phyloP scores from a whole-genome alignment of 2,797 vertebrate species.

The Luscinia luscinia region DNA sequence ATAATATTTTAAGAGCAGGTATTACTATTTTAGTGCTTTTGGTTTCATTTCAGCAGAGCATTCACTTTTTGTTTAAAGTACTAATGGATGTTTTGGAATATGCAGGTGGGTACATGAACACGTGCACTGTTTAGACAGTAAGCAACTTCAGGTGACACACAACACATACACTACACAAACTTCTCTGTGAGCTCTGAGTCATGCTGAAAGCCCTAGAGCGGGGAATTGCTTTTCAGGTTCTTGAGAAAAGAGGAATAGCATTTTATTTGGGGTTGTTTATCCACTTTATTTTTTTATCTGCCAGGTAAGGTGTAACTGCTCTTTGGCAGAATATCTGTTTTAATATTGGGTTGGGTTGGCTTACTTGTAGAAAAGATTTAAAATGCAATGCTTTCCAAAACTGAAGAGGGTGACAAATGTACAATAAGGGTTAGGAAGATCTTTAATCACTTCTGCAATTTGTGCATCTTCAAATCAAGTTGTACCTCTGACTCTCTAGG shows the following conservation, averaged over 20 bases:
- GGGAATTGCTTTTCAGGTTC: background rate
- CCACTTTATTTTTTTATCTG: background rate
- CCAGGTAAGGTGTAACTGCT: background rate
- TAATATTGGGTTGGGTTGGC: background rate
- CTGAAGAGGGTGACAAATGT: background rate
- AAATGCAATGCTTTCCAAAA: background rate
- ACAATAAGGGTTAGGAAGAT: background rate
- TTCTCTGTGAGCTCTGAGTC: background rate
- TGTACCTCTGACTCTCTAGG: conserved; percentile 71
- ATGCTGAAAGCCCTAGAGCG: background rate
- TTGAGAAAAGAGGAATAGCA: background rate
- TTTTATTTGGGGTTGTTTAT: background rate
- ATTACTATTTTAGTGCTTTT: background rate
- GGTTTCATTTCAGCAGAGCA: background rate
- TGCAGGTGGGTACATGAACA: background rate
- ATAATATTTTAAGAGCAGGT: background rate
- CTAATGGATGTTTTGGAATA: background rate
- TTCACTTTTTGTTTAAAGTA: background rate
- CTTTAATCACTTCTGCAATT: background rate
- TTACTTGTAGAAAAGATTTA: background rate
- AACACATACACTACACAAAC: background rate
- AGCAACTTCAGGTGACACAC: background rate
- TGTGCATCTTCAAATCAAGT: background rate
- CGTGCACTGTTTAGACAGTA: background rate
- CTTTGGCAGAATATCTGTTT: background rate